Percentiles rank a stretch among this genome's conserved stretches.
Conservation (phyloP, 1,140 invertebrate species). For the Portunus trituberculatus region DNA sequence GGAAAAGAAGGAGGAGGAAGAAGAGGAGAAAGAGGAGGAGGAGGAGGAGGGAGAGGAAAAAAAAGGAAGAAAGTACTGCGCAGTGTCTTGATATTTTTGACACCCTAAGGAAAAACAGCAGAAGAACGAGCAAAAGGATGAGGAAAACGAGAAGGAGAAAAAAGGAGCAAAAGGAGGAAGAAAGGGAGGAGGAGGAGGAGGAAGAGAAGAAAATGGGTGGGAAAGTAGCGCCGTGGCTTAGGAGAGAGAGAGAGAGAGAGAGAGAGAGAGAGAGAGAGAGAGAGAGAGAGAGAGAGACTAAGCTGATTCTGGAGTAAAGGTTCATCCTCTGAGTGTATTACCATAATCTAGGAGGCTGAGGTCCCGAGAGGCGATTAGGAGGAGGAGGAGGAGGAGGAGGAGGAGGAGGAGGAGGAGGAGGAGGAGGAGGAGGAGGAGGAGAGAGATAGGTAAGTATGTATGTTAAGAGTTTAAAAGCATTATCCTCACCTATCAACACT, state of each 20-base stretch:
- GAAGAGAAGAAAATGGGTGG: background rate
- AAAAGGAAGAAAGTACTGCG: no score
- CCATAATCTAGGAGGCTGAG: background rate
- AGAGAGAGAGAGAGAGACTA: background rate
- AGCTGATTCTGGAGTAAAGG: background rate
- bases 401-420: background rate
- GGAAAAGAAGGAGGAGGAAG: no score
- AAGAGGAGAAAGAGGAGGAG: no score
- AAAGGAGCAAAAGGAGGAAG: background rate
- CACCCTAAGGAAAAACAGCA: no score
- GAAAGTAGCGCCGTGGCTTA: background rate
- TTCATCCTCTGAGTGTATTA: background rate
- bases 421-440: background rate
- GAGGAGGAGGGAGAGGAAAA: background rate
- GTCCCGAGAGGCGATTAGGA: background rate
- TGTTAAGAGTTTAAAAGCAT: background rate
- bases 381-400: conserved; percentile 5
- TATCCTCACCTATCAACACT: background rate
- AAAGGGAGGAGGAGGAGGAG: background rate
- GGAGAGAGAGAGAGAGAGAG: background rate
- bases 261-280: background rate
- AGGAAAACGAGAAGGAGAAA: background rate
- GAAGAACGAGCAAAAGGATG: background rate
- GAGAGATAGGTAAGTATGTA: background rate
- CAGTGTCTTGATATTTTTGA: no score